phyloP scores from a whole-genome alignment of 2,888 invertebrate species.

The Protodeltote pygarga region DNA sequence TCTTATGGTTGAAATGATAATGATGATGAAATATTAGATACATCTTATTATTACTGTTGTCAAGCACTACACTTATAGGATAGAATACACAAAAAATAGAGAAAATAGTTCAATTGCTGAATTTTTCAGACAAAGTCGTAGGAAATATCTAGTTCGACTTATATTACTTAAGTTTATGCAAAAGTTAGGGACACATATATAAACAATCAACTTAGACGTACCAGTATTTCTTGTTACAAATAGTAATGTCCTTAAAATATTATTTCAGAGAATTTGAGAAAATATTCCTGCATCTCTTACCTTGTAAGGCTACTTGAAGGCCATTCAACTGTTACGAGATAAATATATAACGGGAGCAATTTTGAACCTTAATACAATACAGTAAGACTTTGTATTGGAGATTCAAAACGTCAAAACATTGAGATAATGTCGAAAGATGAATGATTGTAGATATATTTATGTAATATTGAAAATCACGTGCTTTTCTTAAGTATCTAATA shows the following conservation, averaged over 20 bases:
- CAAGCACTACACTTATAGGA: too few relatives aligned
- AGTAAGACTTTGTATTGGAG: constrained; percentile 8
- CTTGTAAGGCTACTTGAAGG: constrained; percentile 32
- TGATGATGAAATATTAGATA: too few relatives aligned
- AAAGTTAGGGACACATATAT: too few relatives aligned
- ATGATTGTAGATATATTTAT: constrained; percentile 48
- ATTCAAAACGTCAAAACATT: constrained; percentile 34
- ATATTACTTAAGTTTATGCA: too few relatives aligned
- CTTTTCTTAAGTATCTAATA: constrained; percentile 10
- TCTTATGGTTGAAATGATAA: too few relatives aligned
- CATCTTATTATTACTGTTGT: too few relatives aligned
- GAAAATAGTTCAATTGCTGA: too few relatives aligned
- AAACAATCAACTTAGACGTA: too few relatives aligned
- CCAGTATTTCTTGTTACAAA: too few relatives aligned
- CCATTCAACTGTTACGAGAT: constrained; percentile 13
- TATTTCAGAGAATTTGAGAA: constrained; percentile 7
- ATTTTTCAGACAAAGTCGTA: too few relatives aligned
- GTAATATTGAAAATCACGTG: constrained; percentile 51
- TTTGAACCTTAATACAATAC: constrained; percentile 27
- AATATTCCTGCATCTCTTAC: constrained; percentile 20
- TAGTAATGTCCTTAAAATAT: constrained; percentile 12
- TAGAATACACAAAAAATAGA: too few relatives aligned
- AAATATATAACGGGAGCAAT: constrained; percentile 7
- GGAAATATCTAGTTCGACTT: too few relatives aligned
- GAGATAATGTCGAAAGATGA: constrained; percentile 66